Evolutionary conservation across 2,888 invertebrate genomes (phyloP).

Genomic region (Lagria hirta): DNA sequence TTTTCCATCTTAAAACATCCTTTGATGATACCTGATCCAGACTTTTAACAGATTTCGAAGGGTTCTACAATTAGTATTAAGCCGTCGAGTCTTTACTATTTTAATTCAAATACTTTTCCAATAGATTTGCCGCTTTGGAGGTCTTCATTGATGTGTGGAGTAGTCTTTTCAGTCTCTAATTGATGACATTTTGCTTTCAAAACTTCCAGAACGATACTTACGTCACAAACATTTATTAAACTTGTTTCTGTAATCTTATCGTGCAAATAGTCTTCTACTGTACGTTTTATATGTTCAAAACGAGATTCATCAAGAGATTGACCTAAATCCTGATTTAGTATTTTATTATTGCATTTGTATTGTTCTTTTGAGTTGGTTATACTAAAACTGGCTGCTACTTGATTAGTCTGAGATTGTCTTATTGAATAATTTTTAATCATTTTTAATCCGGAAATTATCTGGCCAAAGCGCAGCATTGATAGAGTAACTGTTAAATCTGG

Average conservation of each 20-base stretch:
- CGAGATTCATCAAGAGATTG: conserved; percentile 47
- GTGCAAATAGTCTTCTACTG: conserved; percentile 48
- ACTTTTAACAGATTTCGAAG: conserved; percentile 1
- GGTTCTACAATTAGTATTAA: not conserved
- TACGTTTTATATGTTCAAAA: conserved; percentile 45
- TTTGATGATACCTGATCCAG: conserved; percentile 1
- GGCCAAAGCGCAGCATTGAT: conserved; percentile 52
- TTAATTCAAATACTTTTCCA: not conserved
- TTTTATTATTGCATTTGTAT: conserved; percentile 46
- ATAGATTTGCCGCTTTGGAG: not conserved
- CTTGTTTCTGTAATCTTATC: conserved; percentile 48
- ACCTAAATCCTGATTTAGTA: conserved; percentile 46
- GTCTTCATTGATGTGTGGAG: not conserved
- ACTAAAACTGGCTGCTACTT: no score
- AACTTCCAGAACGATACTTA: conserved; percentile 44
- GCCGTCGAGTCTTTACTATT: not conserved
- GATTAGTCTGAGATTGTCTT: no score
- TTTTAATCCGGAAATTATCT: conserved; percentile 43
- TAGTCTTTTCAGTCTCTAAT: conserved; percentile 34
- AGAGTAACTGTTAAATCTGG: conserved; percentile 48
- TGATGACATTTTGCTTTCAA: conserved; percentile 47
- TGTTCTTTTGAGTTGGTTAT: conserved; percentile 45
- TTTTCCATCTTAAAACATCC: not conserved
- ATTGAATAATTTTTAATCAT: conserved; percentile 29
- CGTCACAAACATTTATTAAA: conserved; percentile 49